A percentile compares a stretch with the other conserved stretches of the same genome.
These are phyloP conservation scores for Pseudocheirus occidentalis DNA, from an alignment of 2,797 vertebrate genomes.

Conservation along the genomic window DNA sequence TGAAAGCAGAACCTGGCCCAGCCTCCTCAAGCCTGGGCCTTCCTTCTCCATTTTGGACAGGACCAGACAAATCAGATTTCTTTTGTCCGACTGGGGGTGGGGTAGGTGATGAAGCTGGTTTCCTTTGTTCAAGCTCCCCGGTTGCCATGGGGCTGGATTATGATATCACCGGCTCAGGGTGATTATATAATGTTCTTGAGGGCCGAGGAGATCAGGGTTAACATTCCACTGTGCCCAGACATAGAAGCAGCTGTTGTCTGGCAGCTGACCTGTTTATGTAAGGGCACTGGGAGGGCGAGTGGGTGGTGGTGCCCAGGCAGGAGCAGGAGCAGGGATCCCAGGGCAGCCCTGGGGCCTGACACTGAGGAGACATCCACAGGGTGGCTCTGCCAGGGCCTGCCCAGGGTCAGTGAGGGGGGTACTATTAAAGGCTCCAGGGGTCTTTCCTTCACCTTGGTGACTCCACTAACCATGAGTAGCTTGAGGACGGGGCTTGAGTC, in stretches of 20 bases:
- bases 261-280: background rate
- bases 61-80: conserved; percentile 66
- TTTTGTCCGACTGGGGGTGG: conserved; percentile 30
- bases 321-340: background rate
- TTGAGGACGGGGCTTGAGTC: background rate
- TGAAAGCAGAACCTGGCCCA: background rate
- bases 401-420: background rate
- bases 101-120: background rate
- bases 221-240: background rate
- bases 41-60: conserved; percentile 6
- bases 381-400: background rate
- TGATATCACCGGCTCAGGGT: conserved; percentile 41
- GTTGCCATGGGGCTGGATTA: conserved; percentile 79
- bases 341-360: background rate
- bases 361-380: background rate
- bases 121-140: conserved; percentile 76
- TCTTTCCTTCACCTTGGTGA: background rate
- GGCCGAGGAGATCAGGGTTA: conserved; percentile 30
- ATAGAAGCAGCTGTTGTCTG: conserved; percentile 71
- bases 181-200: background rate
- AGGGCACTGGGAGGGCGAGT: background rate
- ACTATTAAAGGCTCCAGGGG: background rate
- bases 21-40: background rate
- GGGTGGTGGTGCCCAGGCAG: background rate
- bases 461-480: background rate